Base-by-base conservation (phyloP, 2,113 vertebrate species). In the Ondatra zibethicus region DNA sequence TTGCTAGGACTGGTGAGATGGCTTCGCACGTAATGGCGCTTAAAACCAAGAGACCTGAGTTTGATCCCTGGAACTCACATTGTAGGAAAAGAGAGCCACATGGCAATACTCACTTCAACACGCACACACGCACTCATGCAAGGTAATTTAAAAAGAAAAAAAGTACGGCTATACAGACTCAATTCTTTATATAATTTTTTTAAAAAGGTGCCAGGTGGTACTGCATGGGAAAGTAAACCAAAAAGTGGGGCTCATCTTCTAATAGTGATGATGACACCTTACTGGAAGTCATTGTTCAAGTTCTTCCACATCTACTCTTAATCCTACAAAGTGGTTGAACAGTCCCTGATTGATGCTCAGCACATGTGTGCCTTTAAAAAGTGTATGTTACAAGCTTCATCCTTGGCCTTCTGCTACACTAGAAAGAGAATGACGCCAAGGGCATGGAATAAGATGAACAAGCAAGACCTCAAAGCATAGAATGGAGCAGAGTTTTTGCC, bases 391-490 rank as follows among this genome's bases (percentile, higher is more conserved):
- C 12, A 47, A 31, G 33, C 58, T 86, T 88, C 45, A 86, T 36
- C 50, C 61, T 77, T 91, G 33, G 91, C 66, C 36, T 94, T 77
- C 88, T 81, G 82, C 10, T 45, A 85, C 95, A 70, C 29, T 76
- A 70, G 33, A 92, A 87, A 11, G 33, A 77, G 65, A 88, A 92
- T 52, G 92, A 91, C 88, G 10, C 39, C 11, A 75, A 90, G 9
- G 13, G 10, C 50, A 89, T 33, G 65, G n/a, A 92, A 55, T 52
- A 91, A 91, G 7, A 86, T 36, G 33, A 88, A 80, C 76, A 76
- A 84, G 87, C 8, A 50, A 96, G n/a, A 95, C 63, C 33, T 61
- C 75, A 92, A 63, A 95, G 14, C 65, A 77, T 27, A 88, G 55
- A 89, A 12, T 3, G 58, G 36, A 93, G 36, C 17, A 68, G 23